Conservation (phyloP, 2,888 invertebrate species). For the Drosophila yooni region DNA sequence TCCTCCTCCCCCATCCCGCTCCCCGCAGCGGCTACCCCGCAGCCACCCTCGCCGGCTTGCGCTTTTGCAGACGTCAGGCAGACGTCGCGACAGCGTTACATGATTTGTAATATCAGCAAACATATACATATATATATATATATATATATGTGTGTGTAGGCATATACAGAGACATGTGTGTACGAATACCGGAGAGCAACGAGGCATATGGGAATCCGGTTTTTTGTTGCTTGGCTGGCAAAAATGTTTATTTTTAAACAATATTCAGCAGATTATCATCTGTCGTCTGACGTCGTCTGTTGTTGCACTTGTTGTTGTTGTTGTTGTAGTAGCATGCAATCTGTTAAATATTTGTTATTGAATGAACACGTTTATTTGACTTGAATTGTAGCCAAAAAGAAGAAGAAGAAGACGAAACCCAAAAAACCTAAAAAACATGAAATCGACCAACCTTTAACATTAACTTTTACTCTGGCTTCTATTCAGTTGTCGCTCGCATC, state of each 20-base stretch:
- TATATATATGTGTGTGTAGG: neutral
- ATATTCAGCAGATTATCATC: constrained; percentile 72
- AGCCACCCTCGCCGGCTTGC: neutral
- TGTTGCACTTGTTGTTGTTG: constrained; percentile 13
- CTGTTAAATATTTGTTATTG: constrained; percentile 49
- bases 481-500: neutral
- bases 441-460: neutral
- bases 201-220: constrained; percentile 63
- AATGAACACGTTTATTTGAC: constrained; percentile 64
- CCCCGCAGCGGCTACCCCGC: neutral
- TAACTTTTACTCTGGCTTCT: neutral
- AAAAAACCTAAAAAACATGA: neutral
- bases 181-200: constrained; percentile 4
- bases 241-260: constrained; percentile 72
- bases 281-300: constrained; percentile 56
- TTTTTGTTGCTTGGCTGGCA: constrained; percentile 41
- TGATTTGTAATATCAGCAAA: constrained; percentile 79
- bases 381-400: constrained; percentile 49
- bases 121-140: constrained; percentile 23
- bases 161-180: neutral
- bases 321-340: constrained; percentile 44
- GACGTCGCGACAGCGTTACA: constrained; percentile 69
- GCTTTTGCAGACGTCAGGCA: constrained; percentile 72
- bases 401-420: neutral
- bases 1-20: neutral